Conservation (phyloP, 2,888 invertebrate species). For the Laspeyria flexula region DNA sequence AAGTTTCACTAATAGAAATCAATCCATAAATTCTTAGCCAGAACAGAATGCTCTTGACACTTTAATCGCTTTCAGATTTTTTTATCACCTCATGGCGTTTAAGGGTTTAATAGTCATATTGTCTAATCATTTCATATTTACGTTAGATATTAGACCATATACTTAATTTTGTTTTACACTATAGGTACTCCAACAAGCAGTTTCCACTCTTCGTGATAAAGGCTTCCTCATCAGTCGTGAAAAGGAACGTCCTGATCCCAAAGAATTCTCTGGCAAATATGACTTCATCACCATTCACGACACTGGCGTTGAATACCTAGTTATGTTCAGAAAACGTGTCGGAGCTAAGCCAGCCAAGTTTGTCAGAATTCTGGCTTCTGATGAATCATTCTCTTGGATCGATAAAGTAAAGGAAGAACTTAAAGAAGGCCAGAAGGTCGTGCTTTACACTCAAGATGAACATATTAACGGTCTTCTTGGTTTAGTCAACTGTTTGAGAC, state of each 20-base stretch:
- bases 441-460: conserved; percentile 89
- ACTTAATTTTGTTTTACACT: neutral
- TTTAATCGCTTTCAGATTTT: too few relatives aligned
- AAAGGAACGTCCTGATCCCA: conserved; percentile 75
- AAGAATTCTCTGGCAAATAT: conserved; percentile 69
- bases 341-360: conserved; percentile 77
- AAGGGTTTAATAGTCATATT: too few relatives aligned
- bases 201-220: conserved; percentile 82
- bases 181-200: conserved; percentile 76
- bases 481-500: conserved; percentile 94
- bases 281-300: conserved; percentile 81
- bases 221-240: conserved; percentile 88
- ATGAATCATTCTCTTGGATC: conserved; percentile 82
- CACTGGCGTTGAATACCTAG: conserved; percentile 81
- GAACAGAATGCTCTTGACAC: too few relatives aligned
- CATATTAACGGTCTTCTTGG: conserved; percentile 93
- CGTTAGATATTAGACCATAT: neutral
- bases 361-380: conserved; percentile 71
- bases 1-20: too few relatives aligned
- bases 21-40: too few relatives aligned
- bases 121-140: too few relatives aligned
- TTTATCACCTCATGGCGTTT: too few relatives aligned
- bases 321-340: conserved; percentile 82
- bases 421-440: conserved; percentile 79
- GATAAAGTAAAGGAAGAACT: conserved; percentile 77